A percentile compares a stretch with the other conserved stretches of the same genome.
These are phyloP conservation scores for Teleiodes luculella DNA, from an alignment of 2,888 invertebrate genomes.

Conservation along the genomic window DNA sequence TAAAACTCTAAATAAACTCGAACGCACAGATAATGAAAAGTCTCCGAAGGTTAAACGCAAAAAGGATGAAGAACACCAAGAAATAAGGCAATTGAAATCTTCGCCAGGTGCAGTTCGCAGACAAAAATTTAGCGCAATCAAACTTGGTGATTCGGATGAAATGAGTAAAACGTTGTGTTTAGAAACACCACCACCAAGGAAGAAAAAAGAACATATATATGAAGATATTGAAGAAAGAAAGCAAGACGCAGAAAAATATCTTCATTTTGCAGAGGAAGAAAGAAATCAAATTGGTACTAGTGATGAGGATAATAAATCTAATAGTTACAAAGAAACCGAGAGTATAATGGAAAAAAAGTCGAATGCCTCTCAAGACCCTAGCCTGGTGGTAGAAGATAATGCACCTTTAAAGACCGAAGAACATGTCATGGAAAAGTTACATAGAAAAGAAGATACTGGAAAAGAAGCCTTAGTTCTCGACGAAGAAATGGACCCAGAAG, in stretches of 20 bases:
- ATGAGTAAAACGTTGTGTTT: constrained; percentile 68
- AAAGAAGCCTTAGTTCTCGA: constrained; percentile 60
- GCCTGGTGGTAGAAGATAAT: constrained; percentile 61
- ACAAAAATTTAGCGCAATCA: constrained; percentile 72
- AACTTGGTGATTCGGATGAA: constrained; percentile 71
- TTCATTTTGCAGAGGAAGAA: constrained; percentile 69
- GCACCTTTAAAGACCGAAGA: constrained; percentile 53
- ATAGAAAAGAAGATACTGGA: constrained; percentile 50
- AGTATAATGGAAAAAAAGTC: constrained; percentile 66
- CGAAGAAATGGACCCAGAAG: constrained; percentile 63
- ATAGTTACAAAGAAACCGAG: constrained; percentile 66
- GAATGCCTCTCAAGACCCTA: constrained; percentile 68
- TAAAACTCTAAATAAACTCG: constrained; percentile 76
- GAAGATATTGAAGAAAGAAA: constrained; percentile 79
- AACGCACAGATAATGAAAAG: constrained; percentile 64
- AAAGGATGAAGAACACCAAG: constrained; percentile 77
- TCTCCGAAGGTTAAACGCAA: constrained; percentile 60
- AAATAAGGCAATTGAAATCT: constrained; percentile 78
- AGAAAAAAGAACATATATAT: constrained; percentile 80
- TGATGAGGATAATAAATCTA: constrained; percentile 39
- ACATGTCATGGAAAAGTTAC: constrained; percentile 68
- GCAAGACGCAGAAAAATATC: constrained; percentile 54
- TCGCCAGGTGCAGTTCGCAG: constrained; percentile 80
- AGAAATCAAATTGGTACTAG: constrained; percentile 43
- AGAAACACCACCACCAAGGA: constrained; percentile 67